Percentiles rank a stretch among this genome's conserved stretches.
Evolutionary conservation across 2,797 vertebrate genomes (phyloP).

Genomic region (Sebastes iracundus): DNA sequence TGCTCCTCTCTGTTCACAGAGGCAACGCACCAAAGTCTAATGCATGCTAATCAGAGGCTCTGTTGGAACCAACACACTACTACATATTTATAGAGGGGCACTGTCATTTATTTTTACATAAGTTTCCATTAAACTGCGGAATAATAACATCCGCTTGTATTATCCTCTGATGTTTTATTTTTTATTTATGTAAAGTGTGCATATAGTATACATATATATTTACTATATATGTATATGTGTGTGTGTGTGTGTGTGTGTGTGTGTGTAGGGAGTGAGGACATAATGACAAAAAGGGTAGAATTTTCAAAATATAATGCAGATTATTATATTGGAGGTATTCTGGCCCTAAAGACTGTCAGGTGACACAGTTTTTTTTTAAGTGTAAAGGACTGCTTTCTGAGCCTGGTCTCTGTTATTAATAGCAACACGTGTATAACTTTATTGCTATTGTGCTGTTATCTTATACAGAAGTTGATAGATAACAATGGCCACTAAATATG

Average conservation of each 20-base stretch:
- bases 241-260: too few relatives aligned
- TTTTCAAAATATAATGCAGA: not conserved
- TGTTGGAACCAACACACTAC: slow-evolving; percentile 1
- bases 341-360: not conserved
- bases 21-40: slow-evolving; percentile 54
- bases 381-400: not conserved
- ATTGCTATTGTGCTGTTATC: not conserved
- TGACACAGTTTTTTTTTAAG: not conserved
- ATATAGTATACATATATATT: too few relatives aligned
- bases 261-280: not conserved
- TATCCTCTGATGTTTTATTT: not conserved
- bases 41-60: slow-evolving; percentile 72
- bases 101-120: not conserved
- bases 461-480: not conserved
- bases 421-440: not conserved
- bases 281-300: not conserved
- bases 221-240: too few relatives aligned
- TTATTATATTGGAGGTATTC: not conserved
- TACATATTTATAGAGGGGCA: not conserved
- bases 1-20: slow-evolving; percentile 63
- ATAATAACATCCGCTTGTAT: not conserved
- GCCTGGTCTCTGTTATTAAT: not conserved
- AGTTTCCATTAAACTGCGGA: not conserved
- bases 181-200: not conserved
- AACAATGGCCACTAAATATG: not conserved